These are phyloP conservation scores for Conger conger DNA, from an alignment of 2,113 vertebrate genomes.

Conservation along the genomic window DNA sequence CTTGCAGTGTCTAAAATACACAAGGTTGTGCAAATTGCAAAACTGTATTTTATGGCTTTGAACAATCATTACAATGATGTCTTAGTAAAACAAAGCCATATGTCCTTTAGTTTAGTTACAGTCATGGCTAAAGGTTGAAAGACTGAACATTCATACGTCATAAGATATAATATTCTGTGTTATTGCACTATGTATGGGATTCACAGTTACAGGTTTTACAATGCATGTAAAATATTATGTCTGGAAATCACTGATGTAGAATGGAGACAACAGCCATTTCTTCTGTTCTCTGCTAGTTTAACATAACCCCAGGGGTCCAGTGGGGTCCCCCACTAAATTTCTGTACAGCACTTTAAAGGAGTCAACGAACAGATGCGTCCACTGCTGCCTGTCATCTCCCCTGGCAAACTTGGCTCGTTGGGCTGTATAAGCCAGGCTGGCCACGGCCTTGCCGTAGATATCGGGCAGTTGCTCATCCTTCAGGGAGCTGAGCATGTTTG, in stretches of 20 bases:
- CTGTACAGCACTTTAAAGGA: slow-evolving; percentile 94
- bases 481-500: slow-evolving; percentile 82
- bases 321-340: slow-evolving; percentile 86
- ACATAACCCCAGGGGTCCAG: background rate
- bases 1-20: background rate
- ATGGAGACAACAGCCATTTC: background rate
- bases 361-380: slow-evolving; percentile 94
- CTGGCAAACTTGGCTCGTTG: slow-evolving; percentile 93
- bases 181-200: background rate
- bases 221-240: too few species aligned
- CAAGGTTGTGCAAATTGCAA: slow-evolving; percentile 48
- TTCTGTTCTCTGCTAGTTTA: background rate
- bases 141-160: background rate
- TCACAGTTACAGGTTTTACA: background rate
- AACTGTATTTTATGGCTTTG: slow-evolving; percentile 32
- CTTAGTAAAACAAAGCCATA: background rate
- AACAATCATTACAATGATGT: background rate
- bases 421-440: slow-evolving; percentile 93
- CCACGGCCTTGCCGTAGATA: slow-evolving; percentile 84
- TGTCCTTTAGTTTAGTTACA: background rate
- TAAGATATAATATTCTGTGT: background rate
- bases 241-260: background rate
- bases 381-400: slow-evolving; percentile 85
- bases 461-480: slow-evolving; percentile 76
- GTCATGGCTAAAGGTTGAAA: background rate